Conservation (phyloP, 2,888 invertebrate species). For the Ganaspis brasiliensis region DNA sequence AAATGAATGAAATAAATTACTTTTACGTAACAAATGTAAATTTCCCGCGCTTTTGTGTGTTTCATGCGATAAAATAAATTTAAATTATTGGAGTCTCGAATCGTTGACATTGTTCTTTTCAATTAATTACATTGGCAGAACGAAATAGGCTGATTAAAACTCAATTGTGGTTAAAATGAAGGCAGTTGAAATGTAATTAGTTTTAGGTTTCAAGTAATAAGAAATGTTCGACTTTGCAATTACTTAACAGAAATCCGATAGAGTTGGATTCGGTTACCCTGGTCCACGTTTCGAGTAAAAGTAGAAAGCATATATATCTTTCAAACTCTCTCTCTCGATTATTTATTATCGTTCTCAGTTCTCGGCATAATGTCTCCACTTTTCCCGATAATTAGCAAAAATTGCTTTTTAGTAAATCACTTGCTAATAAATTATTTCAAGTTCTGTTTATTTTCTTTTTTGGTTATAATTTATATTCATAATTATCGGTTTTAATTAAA, state of each 20-base stretch:
- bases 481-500: too few species aligned
- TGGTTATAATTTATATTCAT: neutral
- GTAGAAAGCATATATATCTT: constrained; percentile 33
- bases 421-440: neutral
- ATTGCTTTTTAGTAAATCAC: neutral
- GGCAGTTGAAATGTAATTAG: constrained; percentile 30
- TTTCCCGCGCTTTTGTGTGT: constrained; percentile 2
- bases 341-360: constrained; percentile 1
- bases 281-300: constrained; percentile 22
- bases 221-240: constrained; percentile 13
- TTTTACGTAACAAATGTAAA: constrained; percentile 1
- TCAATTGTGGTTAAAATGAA: constrained; percentile 29
- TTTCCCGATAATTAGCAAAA: constrained; percentile 1
- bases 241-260: constrained; percentile 33
- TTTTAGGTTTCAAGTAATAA: constrained; percentile 28
- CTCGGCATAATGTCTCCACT: neutral
- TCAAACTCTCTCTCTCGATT: constrained; percentile 13
- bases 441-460: neutral
- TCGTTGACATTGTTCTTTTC: constrained; percentile 15
- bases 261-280: constrained; percentile 14
- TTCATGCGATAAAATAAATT: neutral
- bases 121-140: constrained; percentile 2
- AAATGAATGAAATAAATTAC: constrained; percentile 11
- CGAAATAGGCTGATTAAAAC: constrained; percentile 27
- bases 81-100: constrained; percentile 2